These are phyloP conservation scores for Callimico goeldii DNA, from an alignment of 2,797 vertebrate genomes.

Conservation along the genomic window DNA sequence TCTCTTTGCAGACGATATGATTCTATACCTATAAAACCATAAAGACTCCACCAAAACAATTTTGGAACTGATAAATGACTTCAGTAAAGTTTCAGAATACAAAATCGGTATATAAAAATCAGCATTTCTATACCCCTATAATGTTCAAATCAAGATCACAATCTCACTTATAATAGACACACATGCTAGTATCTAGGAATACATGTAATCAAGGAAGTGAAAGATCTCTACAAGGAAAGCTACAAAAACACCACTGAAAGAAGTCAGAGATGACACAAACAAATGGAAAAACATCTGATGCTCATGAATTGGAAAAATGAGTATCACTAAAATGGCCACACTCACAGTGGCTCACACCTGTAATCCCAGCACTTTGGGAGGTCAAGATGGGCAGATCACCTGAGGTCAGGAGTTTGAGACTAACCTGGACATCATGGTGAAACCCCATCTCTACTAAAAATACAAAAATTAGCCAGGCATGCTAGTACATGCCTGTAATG, in stretches of 20 bases:
- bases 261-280: background rate
- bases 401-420: background rate
- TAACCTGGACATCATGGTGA: background rate
- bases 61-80: background rate
- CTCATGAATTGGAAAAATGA: background rate
- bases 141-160: background rate
- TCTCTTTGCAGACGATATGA: background rate
- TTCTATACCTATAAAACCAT: too few species aligned
- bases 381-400: background rate
- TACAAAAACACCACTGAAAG: background rate
- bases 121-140: background rate
- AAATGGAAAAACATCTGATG: background rate
- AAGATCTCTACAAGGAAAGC: background rate
- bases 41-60: background rate
- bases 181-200: background rate
- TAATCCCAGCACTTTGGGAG: background rate
- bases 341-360: background rate
- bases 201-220: background rate
- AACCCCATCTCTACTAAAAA: background rate
- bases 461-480: background rate
- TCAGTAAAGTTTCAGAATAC: background rate
- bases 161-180: background rate
- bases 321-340: background rate
- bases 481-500: background rate
- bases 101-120: background rate